Conservation (phyloP, 2,797 vertebrate genomes). For the Salmo trutta region DNA sequence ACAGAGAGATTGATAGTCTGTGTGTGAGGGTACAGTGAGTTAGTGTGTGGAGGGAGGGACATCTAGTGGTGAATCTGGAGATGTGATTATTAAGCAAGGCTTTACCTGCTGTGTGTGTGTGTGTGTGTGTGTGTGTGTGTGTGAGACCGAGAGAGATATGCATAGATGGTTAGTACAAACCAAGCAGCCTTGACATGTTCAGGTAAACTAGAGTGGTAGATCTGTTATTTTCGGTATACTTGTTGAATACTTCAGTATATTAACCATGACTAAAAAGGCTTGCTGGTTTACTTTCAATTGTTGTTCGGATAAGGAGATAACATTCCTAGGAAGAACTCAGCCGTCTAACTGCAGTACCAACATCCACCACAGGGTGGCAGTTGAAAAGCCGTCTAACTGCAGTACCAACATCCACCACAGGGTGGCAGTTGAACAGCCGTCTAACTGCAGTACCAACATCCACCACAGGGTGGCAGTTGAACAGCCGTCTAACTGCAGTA, state of each 20-base stretch:
- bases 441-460: not conserved
- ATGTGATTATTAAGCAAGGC: not conserved
- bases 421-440: too few relatives aligned
- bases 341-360: too few relatives aligned
- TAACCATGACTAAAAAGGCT: not conserved
- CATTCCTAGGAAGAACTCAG: too few relatives aligned
- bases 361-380: too few relatives aligned
- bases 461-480: conserved; percentile 11
- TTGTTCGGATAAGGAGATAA: too few relatives aligned
- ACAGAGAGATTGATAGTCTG: not conserved
- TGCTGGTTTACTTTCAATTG: too few relatives aligned
- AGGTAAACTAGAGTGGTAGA: not conserved
- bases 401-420: too few relatives aligned
- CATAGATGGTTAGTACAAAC: not conserved
- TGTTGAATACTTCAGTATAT: not conserved
- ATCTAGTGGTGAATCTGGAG: conserved; percentile 71
- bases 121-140: not conserved
- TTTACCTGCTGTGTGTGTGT: not conserved
- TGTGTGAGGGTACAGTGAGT: conserved; percentile 4
- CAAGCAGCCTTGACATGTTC: not conserved
- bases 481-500: not conserved
- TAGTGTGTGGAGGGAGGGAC: conserved; percentile 57
- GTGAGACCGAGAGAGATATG: not conserved
- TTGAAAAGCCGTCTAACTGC: too few relatives aligned
- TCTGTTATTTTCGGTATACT: not conserved